Base-by-base conservation (phyloP, 2,113 vertebrate species). In the Xerus inauris region DNA sequence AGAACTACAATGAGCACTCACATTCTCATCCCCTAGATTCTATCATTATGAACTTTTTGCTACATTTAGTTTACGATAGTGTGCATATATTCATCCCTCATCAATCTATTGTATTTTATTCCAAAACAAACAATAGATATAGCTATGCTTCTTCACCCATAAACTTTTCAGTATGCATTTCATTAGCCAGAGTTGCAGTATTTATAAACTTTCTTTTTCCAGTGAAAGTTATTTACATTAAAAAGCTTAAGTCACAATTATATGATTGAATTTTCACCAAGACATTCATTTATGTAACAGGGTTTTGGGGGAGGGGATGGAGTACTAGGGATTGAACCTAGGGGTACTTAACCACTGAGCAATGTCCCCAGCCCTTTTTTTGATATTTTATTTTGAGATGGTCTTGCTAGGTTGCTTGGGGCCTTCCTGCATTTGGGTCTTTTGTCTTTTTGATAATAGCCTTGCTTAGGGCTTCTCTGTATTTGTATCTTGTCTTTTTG, bases 51-150 rank as follows among this genome's bases (percentile, higher is more conserved):
- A 80, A 86, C 47, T 75, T 90, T 35, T 67, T 69, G 69, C 45
- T 45, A 6, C 10, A 83, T 49, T 49, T 49, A 49, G 11, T 11
- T 49, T 49, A 49, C 83, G 3, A 47, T 92, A 88, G 32, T 83
- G 14, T 49, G 49, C 49, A 49, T 84, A 45, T 84, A 38, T 28
- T 82, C 64, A 72, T 84, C 24, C 7, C 42, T n/a, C 24, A 35
- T 90, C 62, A 45, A 28, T 81, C 67, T 79, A 77, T 82, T 76
- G 84, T 94, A 54, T 54, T 54, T 79, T 28, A 85, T 89, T 65
- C 35, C 45, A 49, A 49, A 49, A 49, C 47, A 10, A 80, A 57
- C 89, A 79, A 79, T 54, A 54, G 10, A 54, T 54, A 16, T 54
- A 54, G 16, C 54, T 19, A 54, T 54, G 11, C n/a, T n/a, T n/a